Conservation (phyloP, 2,797 vertebrate species). For the Sciurus vulgaris region DNA sequence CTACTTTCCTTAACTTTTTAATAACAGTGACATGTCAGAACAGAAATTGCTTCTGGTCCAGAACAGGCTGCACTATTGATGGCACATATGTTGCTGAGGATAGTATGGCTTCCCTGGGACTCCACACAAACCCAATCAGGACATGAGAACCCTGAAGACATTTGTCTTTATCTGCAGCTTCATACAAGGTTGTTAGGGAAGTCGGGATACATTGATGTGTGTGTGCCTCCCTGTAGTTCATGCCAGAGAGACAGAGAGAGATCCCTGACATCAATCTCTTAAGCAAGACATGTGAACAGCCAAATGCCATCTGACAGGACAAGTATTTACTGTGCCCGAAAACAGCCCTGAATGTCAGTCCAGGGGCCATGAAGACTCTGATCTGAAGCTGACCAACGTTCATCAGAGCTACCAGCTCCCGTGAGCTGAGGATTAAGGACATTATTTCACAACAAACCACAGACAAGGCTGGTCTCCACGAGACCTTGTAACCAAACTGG, state of each 20-base stretch:
- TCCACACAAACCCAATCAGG: conserved; percentile 59
- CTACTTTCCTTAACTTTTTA: conserved; percentile 59
- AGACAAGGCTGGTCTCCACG: conserved; percentile 25
- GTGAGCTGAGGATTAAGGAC: conserved; percentile 43
- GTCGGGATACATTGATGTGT: neutral
- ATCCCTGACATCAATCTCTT: conserved; percentile 55
- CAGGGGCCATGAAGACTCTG: neutral
- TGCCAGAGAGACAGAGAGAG: conserved; percentile 2
- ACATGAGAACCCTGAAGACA: conserved; percentile 53
- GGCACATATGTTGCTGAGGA: neutral
- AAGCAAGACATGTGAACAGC: conserved; percentile 55
- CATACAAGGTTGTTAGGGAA: conserved; percentile 51
- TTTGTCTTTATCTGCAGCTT: conserved; percentile 44
- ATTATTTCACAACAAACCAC: neutral
- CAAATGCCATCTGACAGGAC: conserved; percentile 71
- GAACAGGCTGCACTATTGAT: neutral
- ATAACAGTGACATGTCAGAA: conserved; percentile 58
- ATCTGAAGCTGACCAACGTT: conserved; percentile 5
- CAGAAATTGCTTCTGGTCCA: conserved; percentile 63
- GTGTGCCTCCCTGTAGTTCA: neutral
- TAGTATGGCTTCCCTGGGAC: neutral
- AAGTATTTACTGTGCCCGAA: conserved; percentile 72
- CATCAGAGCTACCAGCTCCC: neutral
- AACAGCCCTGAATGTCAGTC: conserved; percentile 12
- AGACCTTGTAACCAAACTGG: conserved; percentile 19